Percentiles rank a stretch among this genome's conserved stretches.
These are phyloP conservation scores for Tapera naevia DNA, from an alignment of 2,797 vertebrate species.

Conservation along the genomic window DNA sequence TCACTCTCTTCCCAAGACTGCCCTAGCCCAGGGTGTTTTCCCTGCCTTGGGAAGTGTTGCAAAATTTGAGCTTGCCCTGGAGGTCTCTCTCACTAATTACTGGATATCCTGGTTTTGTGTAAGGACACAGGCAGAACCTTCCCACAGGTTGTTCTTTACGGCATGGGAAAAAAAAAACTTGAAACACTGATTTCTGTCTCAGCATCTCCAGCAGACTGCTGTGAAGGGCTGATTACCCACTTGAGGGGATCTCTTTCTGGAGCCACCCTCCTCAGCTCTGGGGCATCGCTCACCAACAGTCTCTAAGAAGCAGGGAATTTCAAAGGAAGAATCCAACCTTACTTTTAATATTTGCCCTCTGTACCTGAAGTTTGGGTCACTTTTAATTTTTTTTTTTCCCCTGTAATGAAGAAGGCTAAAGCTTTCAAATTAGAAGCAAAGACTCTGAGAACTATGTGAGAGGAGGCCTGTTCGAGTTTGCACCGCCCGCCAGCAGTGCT, in stretches of 20 bases:
- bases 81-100: slow-evolving; percentile 58
- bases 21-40: slow-evolving; percentile 57
- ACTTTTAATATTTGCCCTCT: slow-evolving; percentile 48
- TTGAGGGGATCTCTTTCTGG: slow-evolving; percentile 54
- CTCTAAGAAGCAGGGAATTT: slow-evolving; percentile 35
- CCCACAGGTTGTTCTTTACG: slow-evolving; percentile 41
- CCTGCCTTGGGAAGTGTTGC: slow-evolving; percentile 68
- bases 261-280: slow-evolving; percentile 45
- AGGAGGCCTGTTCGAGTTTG: neutral
- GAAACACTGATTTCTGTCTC: slow-evolving; percentile 26
- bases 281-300: slow-evolving; percentile 35
- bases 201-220: slow-evolving; percentile 38
- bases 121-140: slow-evolving; percentile 62
- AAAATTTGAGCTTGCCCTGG: slow-evolving; percentile 52
- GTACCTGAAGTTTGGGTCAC: slow-evolving; percentile 50
- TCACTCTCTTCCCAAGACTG: slow-evolving; percentile 67
- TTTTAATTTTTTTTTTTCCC: slow-evolving; percentile 6
- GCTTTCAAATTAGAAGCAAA: slow-evolving; percentile 40
- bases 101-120: slow-evolving; percentile 69
- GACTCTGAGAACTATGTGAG: neutral
- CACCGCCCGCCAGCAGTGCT: neutral
- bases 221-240: slow-evolving; percentile 33
- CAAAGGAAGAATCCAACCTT: slow-evolving; percentile 41
- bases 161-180: slow-evolving; percentile 56
- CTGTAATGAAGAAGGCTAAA: slow-evolving; percentile 23